Evolutionary conservation across 2,888 invertebrate species (phyloP).

Genomic region (Tenthredo distinguenda): DNA sequence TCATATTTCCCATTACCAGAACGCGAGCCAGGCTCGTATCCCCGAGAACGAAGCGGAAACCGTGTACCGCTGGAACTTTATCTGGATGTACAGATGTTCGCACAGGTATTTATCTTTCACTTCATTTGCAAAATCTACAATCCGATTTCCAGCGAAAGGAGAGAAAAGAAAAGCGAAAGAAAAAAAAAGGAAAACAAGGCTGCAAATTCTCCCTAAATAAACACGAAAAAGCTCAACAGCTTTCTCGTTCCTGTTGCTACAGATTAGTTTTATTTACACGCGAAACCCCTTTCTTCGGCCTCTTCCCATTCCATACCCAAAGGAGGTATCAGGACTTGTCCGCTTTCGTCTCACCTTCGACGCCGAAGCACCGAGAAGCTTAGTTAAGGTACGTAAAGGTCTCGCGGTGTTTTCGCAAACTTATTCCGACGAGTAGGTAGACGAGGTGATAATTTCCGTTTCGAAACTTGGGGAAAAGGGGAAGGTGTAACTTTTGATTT

Average conservation of each 20-base stretch:
- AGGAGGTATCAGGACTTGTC: not conserved
- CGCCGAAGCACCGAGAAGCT: not conserved
- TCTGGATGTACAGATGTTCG: not conserved
- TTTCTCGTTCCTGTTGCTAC: not conserved
- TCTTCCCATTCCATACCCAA: not conserved
- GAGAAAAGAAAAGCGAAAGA: not conserved
- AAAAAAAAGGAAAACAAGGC: not conserved
- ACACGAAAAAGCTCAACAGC: not conserved
- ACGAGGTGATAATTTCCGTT: not conserved
- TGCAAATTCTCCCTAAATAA: not conserved
- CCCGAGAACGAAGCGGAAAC: not conserved
- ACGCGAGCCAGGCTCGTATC: not conserved
- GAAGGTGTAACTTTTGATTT: not conserved
- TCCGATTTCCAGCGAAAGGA: not conserved
- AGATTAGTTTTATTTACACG: not conserved
- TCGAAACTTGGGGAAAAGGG: not conserved
- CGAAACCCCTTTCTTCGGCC: not conserved
- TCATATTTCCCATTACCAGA: constrained; percentile 37
- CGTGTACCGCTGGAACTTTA: not conserved
- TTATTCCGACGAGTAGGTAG: not conserved
- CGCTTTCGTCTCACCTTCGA: not conserved
- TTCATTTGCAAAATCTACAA: not conserved
- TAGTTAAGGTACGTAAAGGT: not conserved
- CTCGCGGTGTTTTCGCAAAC: not conserved
- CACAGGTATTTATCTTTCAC: not conserved